These are phyloP conservation scores for Cryptosula pallasiana DNA, from an alignment of 2,888 invertebrate species.

Conservation along the genomic window DNA sequence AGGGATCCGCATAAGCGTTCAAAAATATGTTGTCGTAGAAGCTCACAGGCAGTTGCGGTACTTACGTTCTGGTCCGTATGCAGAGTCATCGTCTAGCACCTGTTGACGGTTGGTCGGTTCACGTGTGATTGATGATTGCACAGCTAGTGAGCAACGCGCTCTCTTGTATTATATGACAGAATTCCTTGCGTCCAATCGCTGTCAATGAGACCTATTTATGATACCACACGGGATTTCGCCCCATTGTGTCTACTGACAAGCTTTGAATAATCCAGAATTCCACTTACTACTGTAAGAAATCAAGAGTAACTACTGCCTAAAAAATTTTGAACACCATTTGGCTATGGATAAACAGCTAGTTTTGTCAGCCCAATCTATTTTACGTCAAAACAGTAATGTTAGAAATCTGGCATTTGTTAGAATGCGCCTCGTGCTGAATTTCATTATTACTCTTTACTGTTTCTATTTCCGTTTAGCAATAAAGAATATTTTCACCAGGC, in stretches of 20 bases:
- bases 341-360: too few species aligned
- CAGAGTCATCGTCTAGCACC: slow-evolving; percentile 15
- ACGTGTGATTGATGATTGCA: too few species aligned
- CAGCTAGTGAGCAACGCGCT: too few species aligned
- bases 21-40: neutral
- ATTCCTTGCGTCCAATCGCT: neutral
- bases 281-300: too few species aligned
- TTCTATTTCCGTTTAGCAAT: neutral
- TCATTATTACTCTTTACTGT: neutral
- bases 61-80: slow-evolving; percentile 16
- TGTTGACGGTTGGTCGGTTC: too few species aligned
- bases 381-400: too few species aligned
- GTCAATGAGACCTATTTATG: neutral
- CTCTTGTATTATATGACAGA: neutral
- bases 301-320: too few species aligned
- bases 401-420: too few species aligned
- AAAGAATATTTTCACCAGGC: neutral
- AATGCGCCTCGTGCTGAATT: neutral
- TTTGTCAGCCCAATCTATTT: too few species aligned
- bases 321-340: too few species aligned
- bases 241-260: neutral
- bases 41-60: neutral
- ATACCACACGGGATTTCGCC: neutral
- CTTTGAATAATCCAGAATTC: too few species aligned
- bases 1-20: too few species aligned